Conservation (phyloP, 2,888 invertebrate genomes). For the Arenicola marina region DNA sequence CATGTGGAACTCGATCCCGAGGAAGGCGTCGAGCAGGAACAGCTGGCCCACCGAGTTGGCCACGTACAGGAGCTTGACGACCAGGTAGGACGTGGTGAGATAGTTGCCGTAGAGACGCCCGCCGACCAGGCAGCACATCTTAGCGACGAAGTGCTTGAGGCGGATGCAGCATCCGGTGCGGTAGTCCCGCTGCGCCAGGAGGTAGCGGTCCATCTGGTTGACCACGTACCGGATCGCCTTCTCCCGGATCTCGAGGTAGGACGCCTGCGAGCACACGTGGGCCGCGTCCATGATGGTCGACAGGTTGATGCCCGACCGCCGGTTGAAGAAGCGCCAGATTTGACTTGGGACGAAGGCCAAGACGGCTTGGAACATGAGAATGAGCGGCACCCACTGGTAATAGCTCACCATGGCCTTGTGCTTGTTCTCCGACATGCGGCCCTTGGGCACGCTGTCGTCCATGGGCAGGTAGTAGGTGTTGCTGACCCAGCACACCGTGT, state of each 20-base stretch:
- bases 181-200: slow-evolving; percentile 61
- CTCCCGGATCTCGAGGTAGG: slow-evolving; percentile 38
- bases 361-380: slow-evolving; percentile 38
- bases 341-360: slow-evolving; percentile 36
- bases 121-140: slow-evolving; percentile 58
- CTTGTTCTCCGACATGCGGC: slow-evolving; percentile 18
- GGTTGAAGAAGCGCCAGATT: slow-evolving; percentile 37
- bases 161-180: slow-evolving; percentile 57
- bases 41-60: slow-evolving; percentile 63
- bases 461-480: slow-evolving; percentile 39
- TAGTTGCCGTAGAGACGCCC: slow-evolving; percentile 63
- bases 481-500: slow-evolving; percentile 39
- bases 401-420: slow-evolving; percentile 31
- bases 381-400: slow-evolving; percentile 40
- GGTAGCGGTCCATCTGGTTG: slow-evolving; percentile 62
- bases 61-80: slow-evolving; percentile 62
- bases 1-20: slow-evolving; percentile 61
- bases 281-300: slow-evolving; percentile 38
- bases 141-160: slow-evolving; percentile 57
- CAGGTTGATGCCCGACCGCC: slow-evolving; percentile 37
- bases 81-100: slow-evolving; percentile 62
- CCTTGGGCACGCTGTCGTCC: slow-evolving; percentile 28
- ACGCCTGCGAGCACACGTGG: slow-evolving; percentile 35
- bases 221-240: slow-evolving; percentile 61
- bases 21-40: slow-evolving; percentile 63